phyloP scores from a whole-genome alignment of 2,888 invertebrate species.

The Scelioninae gen. 1 region DNA sequence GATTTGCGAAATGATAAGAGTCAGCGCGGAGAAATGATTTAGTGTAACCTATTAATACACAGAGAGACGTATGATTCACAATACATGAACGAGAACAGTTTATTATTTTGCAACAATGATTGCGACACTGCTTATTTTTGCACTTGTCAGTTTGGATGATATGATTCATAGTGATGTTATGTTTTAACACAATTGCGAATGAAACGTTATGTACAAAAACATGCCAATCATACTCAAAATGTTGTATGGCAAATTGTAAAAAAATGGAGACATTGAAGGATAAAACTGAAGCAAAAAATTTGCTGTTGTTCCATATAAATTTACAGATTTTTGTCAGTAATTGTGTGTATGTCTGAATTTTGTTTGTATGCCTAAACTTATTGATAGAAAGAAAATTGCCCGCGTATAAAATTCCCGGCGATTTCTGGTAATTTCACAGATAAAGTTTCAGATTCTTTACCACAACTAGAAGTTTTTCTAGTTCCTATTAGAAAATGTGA shows the following conservation, averaged over 20 bases:
- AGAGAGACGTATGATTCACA: constrained; percentile 58
- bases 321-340: no score
- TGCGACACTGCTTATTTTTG: constrained; percentile 69
- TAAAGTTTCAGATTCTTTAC: no score
- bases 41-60: constrained; percentile 67
- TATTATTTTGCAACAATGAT: constrained; percentile 71
- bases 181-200: constrained; percentile 55
- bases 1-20: constrained; percentile 31
- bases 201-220: constrained; percentile 51
- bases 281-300: no score
- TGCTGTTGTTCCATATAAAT: no score
- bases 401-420: no score
- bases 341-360: no score
- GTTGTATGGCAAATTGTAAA: background rate
- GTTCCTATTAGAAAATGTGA: no score
- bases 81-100: constrained; percentile 68
- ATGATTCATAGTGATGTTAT: constrained; percentile 67
- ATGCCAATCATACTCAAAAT: constrained; percentile 53
- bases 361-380: no score
- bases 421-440: no score
- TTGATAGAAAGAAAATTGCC: no score
- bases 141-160: constrained; percentile 61
- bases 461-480: no score
- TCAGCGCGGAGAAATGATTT: constrained; percentile 37
- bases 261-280: no score